These are phyloP conservation scores for Machaerirhynchus nigripectus DNA, from an alignment of 2,113 vertebrate species.

Conservation along the genomic window DNA sequence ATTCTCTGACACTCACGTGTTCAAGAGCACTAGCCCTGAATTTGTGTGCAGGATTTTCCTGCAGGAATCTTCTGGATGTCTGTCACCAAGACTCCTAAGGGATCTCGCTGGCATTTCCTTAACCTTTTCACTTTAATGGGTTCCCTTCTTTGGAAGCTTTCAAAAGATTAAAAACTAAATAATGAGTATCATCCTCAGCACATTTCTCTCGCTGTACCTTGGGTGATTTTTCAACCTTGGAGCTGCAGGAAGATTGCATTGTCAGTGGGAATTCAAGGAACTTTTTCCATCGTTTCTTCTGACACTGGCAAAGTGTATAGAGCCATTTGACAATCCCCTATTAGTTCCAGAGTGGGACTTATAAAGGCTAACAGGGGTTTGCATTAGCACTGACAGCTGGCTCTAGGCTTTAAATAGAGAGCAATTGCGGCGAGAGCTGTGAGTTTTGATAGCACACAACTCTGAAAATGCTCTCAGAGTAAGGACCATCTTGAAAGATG, in stretches of 20 bases:
- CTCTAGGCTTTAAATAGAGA: constrained; percentile 63
- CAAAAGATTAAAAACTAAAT: not conserved
- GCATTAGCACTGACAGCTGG: constrained; percentile 89
- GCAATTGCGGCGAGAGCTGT: constrained; percentile 47
- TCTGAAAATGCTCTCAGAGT: constrained; percentile 42
- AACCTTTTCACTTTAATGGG: constrained; percentile 16
- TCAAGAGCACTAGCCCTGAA: not conserved
- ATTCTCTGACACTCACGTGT: not conserved
- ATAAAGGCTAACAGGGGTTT: constrained; percentile 87
- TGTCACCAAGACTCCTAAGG: not conserved
- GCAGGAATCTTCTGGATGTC: not conserved
- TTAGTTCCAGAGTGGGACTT: constrained; percentile 85
- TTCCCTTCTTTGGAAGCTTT: constrained; percentile 1
- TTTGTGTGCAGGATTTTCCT: not conserved
- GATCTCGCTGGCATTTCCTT: constrained; percentile 24
- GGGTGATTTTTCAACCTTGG: not conserved
- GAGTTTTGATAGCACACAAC: constrained; percentile 55
- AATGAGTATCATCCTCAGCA: not conserved
- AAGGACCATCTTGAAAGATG: constrained; percentile 60
- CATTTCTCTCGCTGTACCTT: not conserved
- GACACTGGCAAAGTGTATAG: constrained; percentile 54
- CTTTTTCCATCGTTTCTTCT: not conserved
- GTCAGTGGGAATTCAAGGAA: not conserved
- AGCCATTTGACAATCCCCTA: constrained; percentile 86
- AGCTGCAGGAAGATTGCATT: not conserved